Evolutionary conservation across 2,797 vertebrate genomes (phyloP).

Genomic region (Arrhamphus sclerolepis): DNA sequence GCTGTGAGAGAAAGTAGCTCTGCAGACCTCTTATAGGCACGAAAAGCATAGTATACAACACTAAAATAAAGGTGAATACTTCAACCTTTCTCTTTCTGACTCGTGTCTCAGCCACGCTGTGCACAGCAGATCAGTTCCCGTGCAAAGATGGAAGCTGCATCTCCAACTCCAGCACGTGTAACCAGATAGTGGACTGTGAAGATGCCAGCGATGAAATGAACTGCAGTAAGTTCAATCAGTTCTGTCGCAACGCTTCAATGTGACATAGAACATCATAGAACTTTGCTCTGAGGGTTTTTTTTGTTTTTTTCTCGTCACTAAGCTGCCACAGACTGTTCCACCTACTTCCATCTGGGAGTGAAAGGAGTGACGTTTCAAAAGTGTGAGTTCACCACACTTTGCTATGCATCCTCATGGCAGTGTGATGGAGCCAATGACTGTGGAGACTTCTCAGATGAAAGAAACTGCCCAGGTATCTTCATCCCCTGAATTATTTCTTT

Average conservation of each 20-base stretch:
- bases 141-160: conserved; percentile 91
- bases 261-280: not conserved
- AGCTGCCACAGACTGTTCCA: conserved; percentile 91
- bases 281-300: not conserved
- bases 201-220: conserved; percentile 95
- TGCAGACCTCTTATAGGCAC: too few relatives aligned
- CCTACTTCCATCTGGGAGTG: conserved; percentile 95
- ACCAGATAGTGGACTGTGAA: conserved; percentile 93
- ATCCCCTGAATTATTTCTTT: conserved; percentile 31
- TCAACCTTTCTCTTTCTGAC: conserved; percentile 10
- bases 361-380: conserved; percentile 90
- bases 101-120: conserved; percentile 75
- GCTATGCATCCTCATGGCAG: conserved; percentile 90
- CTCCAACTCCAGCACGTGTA: conserved; percentile 90
- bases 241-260: not conserved
- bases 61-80: too few relatives aligned
- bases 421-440: conserved; percentile 97
- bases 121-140: conserved; percentile 85
- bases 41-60: too few relatives aligned
- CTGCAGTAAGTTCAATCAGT: conserved; percentile 85
- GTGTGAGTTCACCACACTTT: conserved; percentile 95
- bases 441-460: conserved; percentile 94
- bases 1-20: too few relatives aligned
- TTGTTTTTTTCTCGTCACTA: conserved; percentile 34
- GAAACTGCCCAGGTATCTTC: conserved; percentile 85